phyloP scores from a whole-genome alignment of 2,888 invertebrate genomes.

The Mythimna loreyi region DNA sequence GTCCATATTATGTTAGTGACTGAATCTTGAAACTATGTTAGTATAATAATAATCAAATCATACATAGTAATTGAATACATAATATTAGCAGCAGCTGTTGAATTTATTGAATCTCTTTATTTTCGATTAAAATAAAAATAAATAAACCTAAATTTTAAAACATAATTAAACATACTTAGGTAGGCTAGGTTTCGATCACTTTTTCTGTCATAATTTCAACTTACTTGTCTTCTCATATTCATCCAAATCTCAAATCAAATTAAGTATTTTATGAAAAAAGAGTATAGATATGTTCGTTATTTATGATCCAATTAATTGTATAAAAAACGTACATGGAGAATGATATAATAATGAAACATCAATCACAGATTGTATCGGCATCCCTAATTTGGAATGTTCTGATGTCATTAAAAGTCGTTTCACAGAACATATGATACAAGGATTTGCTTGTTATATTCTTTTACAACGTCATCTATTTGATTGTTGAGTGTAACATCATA shows the following conservation, averaged over 20 bases:
- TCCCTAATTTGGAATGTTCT: constrained; percentile 66
- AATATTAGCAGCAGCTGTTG: no score
- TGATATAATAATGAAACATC: constrained; percentile 69
- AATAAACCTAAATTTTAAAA: no score
- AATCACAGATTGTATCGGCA: constrained; percentile 71
- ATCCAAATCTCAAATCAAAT: constrained; percentile 36
- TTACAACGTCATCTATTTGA: constrained; percentile 25
- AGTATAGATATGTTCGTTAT: constrained; percentile 59
- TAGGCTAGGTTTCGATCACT: neutral
- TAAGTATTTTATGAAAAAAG: constrained; percentile 53
- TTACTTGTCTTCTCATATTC: neutral
- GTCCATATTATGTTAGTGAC: no score
- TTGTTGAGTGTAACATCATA: neutral
- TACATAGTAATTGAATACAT: no score
- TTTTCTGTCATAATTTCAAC: neutral
- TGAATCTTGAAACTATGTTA: no score
- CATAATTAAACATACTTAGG: no score
- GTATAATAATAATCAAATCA: no score
- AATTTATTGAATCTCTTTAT: no score
- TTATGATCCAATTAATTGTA: constrained; percentile 76
- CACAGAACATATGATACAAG: constrained; percentile 1
- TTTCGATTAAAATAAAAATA: no score
- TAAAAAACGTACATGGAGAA: constrained; percentile 67
- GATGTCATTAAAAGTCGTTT: constrained; percentile 46
- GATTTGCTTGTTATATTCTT: constrained; percentile 24